A percentile compares a stretch with the other conserved stretches of the same genome.
These are phyloP conservation scores for Lordiphosa collinella DNA, from an alignment of 1,140 invertebrate species.

Conservation along the genomic window DNA sequence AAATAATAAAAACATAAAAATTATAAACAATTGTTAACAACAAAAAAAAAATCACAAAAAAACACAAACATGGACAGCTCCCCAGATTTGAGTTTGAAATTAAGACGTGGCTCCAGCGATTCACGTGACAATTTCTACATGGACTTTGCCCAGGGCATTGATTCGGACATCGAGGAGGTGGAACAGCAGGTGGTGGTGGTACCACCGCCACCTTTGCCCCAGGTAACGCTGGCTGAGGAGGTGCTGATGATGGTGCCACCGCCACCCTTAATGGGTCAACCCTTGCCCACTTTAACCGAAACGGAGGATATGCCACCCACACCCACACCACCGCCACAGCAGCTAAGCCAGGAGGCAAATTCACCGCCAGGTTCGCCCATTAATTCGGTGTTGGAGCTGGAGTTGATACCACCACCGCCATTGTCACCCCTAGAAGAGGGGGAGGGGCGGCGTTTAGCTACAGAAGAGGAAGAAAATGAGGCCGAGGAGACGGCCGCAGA, in stretches of 20 bases:
- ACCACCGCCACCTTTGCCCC: slow-evolving; percentile 48
- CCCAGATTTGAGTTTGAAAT: slow-evolving; percentile 88
- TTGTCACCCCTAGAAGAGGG: slow-evolving; percentile 60
- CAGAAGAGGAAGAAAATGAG: slow-evolving; percentile 54
- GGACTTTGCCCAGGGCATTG: slow-evolving; percentile 92
- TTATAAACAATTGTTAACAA: slow-evolving; percentile 8
- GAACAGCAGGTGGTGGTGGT: slow-evolving; percentile 78
- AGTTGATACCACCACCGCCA: slow-evolving; percentile 65
- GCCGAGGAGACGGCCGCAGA: slow-evolving; percentile 35
- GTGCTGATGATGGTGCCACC: slow-evolving; percentile 49
- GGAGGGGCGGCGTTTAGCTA: slow-evolving; percentile 50
- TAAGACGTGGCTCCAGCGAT: slow-evolving; percentile 90
- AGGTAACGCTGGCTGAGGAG: slow-evolving; percentile 46
- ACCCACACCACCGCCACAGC: slow-evolving; percentile 68
- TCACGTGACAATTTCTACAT: slow-evolving; percentile 93
- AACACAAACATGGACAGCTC: slow-evolving; percentile 84
- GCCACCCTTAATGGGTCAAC: slow-evolving; percentile 43
- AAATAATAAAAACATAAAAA: not conserved
- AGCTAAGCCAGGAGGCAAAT: slow-evolving; percentile 20
- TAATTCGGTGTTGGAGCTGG: slow-evolving; percentile 67
- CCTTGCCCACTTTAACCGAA: slow-evolving; percentile 67
- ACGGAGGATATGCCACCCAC: slow-evolving; percentile 74
- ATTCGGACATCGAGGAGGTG: slow-evolving; percentile 92
- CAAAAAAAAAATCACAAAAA: not conserved
- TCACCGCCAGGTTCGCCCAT: slow-evolving; percentile 51